phyloP scores from a whole-genome alignment of 2,113 vertebrate genomes.

The Himantopus leucocephalus region DNA sequence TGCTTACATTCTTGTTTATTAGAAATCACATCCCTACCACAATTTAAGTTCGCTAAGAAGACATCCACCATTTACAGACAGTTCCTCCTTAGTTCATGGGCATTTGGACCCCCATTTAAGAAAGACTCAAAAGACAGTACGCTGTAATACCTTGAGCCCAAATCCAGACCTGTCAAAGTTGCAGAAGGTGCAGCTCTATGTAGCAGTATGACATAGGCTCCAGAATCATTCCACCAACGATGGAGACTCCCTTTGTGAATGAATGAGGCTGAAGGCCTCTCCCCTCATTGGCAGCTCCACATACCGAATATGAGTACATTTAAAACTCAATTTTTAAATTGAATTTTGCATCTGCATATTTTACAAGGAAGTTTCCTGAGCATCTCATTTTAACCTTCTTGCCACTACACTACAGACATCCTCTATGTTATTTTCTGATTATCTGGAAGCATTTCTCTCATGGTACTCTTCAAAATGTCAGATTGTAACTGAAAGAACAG shows the following conservation, averaged over 20 bases:
- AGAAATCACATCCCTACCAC: background rate
- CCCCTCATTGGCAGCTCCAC: background rate
- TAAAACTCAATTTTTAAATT: background rate
- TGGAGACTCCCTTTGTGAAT: background rate
- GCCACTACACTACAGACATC: background rate
- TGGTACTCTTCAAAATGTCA: background rate
- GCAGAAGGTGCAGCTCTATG: background rate
- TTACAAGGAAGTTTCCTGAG: background rate
- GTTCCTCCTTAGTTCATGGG: background rate
- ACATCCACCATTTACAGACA: background rate
- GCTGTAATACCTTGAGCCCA: rapidly evolving
- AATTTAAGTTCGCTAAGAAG: background rate
- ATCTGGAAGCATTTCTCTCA: background rate
- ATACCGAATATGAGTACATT: background rate
- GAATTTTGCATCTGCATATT: background rate
- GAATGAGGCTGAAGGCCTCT: background rate
- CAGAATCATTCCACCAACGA: background rate
- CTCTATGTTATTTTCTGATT: background rate
- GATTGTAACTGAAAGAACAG: background rate
- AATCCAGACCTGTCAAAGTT: background rate
- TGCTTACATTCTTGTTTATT: background rate
- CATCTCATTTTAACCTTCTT: background rate
- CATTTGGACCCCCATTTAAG: background rate
- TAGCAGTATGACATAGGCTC: background rate
- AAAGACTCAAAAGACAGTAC: background rate